Percentiles rank a stretch among this genome's conserved stretches.
These are phyloP conservation scores for Chaetodon trifasciatus DNA, from an alignment of 2,797 vertebrate genomes.

Conservation along the genomic window DNA sequence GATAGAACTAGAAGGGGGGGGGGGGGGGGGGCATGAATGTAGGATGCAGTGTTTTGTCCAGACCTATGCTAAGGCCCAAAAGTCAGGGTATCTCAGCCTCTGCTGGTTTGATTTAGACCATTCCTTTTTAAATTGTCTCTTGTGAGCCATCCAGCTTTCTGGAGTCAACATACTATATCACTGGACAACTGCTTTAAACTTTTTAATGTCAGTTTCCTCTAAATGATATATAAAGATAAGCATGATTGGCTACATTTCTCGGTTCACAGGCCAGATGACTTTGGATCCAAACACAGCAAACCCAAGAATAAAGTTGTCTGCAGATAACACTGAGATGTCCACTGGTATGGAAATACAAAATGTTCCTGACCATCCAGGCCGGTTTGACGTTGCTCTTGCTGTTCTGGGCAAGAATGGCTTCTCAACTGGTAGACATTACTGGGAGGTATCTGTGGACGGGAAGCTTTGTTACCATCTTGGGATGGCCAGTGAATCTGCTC, in stretches of 20 bases:
- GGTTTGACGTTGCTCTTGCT: conserved; percentile 58
- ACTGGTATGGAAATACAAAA: accelerated
- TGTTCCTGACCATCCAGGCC: conserved; percentile 30
- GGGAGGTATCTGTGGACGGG: conserved; percentile 71
- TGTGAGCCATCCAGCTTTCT: not conserved
- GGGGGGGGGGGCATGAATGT: no score
- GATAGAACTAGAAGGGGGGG: no score
- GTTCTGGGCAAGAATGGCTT: conserved; percentile 62
- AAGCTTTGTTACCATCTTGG: conserved; percentile 70
- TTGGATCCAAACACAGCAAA: conserved; percentile 70
- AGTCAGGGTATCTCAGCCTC: not conserved
- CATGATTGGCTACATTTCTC: not conserved
- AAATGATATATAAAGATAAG: not conserved
- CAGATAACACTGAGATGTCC: conserved; percentile 22
- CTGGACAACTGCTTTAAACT: not conserved
- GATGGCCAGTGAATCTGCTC: conserved; percentile 60
- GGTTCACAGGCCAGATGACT: conserved; percentile 46
- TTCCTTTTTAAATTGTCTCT: not conserved
- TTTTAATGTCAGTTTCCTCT: not conserved
- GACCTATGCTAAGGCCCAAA: not conserved
- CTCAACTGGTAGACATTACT: conserved; percentile 69
- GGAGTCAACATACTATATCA: not conserved
- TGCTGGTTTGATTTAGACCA: not conserved
- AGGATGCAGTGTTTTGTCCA: not conserved
- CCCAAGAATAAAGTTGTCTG: conserved; percentile 54